Percentiles rank a stretch among this genome's conserved stretches.
phyloP scores from a whole-genome alignment of 2,797 vertebrate genomes.

The Mastacembelus armatus region DNA sequence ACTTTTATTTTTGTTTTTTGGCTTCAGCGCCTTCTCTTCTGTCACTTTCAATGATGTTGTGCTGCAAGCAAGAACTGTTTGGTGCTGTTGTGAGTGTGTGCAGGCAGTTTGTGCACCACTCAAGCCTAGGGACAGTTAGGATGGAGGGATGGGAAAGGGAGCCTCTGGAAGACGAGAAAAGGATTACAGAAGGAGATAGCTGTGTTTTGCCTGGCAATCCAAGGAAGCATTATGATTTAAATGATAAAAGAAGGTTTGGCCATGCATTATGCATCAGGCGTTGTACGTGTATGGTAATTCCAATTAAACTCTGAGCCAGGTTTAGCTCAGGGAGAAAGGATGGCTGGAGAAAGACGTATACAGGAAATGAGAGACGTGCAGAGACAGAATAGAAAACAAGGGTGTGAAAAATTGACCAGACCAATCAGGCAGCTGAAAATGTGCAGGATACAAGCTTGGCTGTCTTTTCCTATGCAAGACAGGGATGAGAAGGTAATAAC shows the following conservation, averaged over 20 bases:
- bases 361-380: slow-evolving; percentile 55
- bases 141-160: slow-evolving; percentile 59
- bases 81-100: slow-evolving; percentile 11
- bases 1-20: slow-evolving; percentile 60
- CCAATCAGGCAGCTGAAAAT: slow-evolving; percentile 58
- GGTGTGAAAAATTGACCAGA: slow-evolving; percentile 58
- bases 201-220: slow-evolving; percentile 71
- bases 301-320: slow-evolving; percentile 75
- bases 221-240: slow-evolving; percentile 81
- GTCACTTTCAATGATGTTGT: slow-evolving; percentile 67
- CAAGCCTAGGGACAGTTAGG: slow-evolving; percentile 57
- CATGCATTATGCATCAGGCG: slow-evolving; percentile 83
- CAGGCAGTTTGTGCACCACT: slow-evolving; percentile 28
- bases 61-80: slow-evolving; percentile 58
- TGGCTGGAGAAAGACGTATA: slow-evolving; percentile 25
- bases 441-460: slow-evolving; percentile 42
- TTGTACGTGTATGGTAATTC: slow-evolving; percentile 77
- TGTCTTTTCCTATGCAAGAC: slow-evolving; percentile 39
- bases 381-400: slow-evolving; percentile 47
- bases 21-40: slow-evolving; percentile 57
- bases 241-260: slow-evolving; percentile 79
- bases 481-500: slow-evolving; percentile 58
- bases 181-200: slow-evolving; percentile 46
- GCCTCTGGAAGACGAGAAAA: slow-evolving; percentile 42
- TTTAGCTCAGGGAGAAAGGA: slow-evolving; percentile 46